Conservation (phyloP, 2,888 invertebrate genomes). For the Drosophila mettleri region DNA sequence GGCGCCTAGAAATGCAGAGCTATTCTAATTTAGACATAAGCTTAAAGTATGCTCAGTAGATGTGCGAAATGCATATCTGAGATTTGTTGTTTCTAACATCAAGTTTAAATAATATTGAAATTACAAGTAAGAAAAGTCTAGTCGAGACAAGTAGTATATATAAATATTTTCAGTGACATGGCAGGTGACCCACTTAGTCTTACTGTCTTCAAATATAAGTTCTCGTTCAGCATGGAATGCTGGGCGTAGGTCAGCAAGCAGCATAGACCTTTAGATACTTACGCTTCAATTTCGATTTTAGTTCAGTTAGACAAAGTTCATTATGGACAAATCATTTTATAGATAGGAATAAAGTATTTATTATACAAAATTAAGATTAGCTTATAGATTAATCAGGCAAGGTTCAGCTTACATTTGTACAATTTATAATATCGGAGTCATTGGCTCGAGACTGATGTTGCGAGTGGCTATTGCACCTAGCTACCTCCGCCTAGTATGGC, state of each 20-base stretch:
- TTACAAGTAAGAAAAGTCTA: too few relatives aligned
- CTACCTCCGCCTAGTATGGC: constrained; percentile 84
- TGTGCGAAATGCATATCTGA: too few relatives aligned
- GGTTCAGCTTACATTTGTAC: constrained; percentile 37
- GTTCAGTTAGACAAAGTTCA: neutral
- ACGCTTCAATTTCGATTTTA: neutral
- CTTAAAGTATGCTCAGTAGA: too few relatives aligned
- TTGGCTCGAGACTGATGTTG: neutral
- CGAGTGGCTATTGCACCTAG: constrained; percentile 41
- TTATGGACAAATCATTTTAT: neutral
- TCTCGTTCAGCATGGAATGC: too few relatives aligned
- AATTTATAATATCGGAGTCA: constrained; percentile 40
- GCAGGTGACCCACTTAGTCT: too few relatives aligned
- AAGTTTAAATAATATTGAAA: too few relatives aligned
- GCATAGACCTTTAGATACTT: too few relatives aligned
- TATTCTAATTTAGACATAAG: neutral
- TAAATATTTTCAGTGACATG: too few relatives aligned
- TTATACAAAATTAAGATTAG: constrained; percentile 21
- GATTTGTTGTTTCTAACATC: too few relatives aligned
- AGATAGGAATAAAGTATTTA: constrained; percentile 16
- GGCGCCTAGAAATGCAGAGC: neutral
- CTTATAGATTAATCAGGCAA: constrained; percentile 67
- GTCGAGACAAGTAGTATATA: too few relatives aligned
- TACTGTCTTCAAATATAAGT: too few relatives aligned
- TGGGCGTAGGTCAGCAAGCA: too few relatives aligned